Evolutionary conservation across 1,140 invertebrate species (phyloP), one percentile per base, ranked within the genome.

Genomic region (Limonius californicus): DNA sequence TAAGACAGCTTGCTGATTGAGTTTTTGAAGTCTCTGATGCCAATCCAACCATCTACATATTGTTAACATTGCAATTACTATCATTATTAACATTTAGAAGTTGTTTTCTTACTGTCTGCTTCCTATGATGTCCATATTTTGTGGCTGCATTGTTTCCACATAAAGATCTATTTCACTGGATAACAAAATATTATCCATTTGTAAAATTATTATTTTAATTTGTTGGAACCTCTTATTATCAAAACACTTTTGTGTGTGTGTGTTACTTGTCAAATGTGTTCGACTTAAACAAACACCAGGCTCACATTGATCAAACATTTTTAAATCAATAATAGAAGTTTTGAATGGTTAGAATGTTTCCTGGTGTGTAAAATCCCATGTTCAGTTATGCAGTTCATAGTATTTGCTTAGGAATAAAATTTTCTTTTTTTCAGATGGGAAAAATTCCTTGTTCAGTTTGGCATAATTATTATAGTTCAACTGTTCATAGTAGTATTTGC

Each of bases 1-100:
- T 16, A 90, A 77, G 64, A 88, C 81, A 27, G 87, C 88, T 80
- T 92, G 87, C 72, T 91, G 88, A 64, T 88, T 88, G n/a, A 92
- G 71, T 72, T 90, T 87, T 66, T 91, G 85, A 2, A 91, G 73
- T 65, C 85, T 82, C 69, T 89, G 85, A 68, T 92, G 89, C 74
- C 84, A 86, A 68, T 91, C 88, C 39, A 90, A 77, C 89, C 89
- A 92, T 50, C 88, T 50, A 61, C 16, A 58, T 54, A 15, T 9
- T 8, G 15, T 57, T 18, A 19, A 53, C 30, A 47, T n/a, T n/a
- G n/a, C n/a, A n/a, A n/a, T 55, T 39, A 14, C n/a, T 7, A 50
- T 45, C 11, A 56, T 32, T 47, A 11, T 47, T 58, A 45, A 57
- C 19, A 2, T 53, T 42, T n/a, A 50, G 18, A 20, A n/a, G n/a